Base-by-base conservation (phyloP, 2,113 vertebrate species). In the Herpetotheres cachinnans region DNA sequence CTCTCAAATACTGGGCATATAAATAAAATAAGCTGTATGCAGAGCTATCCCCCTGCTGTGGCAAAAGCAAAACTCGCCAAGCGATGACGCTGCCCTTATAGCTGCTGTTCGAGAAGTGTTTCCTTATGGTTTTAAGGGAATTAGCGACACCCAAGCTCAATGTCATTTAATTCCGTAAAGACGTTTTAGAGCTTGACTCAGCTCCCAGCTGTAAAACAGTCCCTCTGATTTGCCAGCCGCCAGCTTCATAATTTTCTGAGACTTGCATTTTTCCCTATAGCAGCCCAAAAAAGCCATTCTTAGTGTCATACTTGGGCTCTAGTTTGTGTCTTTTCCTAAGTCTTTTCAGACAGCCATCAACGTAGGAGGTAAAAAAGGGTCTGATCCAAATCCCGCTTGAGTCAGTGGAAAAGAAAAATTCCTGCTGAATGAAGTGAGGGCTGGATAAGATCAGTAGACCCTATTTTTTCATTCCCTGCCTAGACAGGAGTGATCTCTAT, bases 381-480 rank as follows among this genome's bases (percentile, higher is more conserved):
- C 89, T 89, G 73, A 94, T 95, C 81, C 94, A 95, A 97, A 72
- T 85, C 66, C 89, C 5, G 0, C 70, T 87, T 76, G 26, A 62
- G 66, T 85, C 86, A 91, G 62, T 96, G 96, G 94, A 95, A 95
- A 88, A 93, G 94, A 95, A 88, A 93, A 93, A 94, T 94, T 93
- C 83, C 86, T 94, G 58, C 73, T 70, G 93, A 55, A 82, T 95
- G 61, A 91, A 93, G 82, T 79, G 93, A 91, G 76, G 92, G 89
- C 81, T 96, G 93, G 86, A 93, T 87, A 78, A 79, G 52, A 82
- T 83, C 49, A 34, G 77, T 46, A 77, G 88, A 82, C 83, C 82
- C 76, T 85, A 42, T 85, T 90, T 92, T 86, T 93, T 86, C 69
- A 70, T 70, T 78, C 95, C 34, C 78, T 94, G 71, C 55, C 71